Conservation (phyloP, 2,797 vertebrate genomes). For the Mergus octosetaceus region DNA sequence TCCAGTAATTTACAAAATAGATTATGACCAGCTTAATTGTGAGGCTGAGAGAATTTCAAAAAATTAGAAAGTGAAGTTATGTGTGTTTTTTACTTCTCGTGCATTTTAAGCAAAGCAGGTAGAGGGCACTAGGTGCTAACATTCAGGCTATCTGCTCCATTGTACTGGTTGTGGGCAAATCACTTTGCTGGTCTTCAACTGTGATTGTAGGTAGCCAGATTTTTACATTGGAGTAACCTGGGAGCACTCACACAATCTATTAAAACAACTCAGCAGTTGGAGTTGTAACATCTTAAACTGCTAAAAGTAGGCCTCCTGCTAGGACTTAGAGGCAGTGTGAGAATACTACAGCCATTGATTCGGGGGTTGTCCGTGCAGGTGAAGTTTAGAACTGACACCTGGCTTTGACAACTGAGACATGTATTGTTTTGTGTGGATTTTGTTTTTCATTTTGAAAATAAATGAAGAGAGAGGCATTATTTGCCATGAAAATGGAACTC, state of each 20-base stretch:
- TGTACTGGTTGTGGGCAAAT: not conserved
- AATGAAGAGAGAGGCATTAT: conserved; percentile 31
- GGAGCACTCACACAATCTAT: not conserved
- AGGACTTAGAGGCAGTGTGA: not conserved
- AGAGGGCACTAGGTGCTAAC: conserved; percentile 58
- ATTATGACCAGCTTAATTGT: not conserved
- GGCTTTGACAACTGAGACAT: not conserved
- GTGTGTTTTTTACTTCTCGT: not conserved
- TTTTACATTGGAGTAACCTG: not conserved
- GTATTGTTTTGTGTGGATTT: not conserved
- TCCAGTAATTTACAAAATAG: not conserved
- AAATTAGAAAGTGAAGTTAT: not conserved
- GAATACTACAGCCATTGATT: not conserved
- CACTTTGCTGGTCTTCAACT: not conserved
- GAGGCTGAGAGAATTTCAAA: not conserved
- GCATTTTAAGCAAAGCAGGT: not conserved
- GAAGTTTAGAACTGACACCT: not conserved
- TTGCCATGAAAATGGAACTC: conserved; percentile 1
- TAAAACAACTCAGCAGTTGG: not conserved
- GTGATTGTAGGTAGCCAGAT: not conserved
- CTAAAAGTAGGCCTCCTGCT: not conserved
- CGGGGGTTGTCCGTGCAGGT: not conserved
- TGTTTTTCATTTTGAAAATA: conserved; percentile 36
- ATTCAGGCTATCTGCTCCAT: not conserved
- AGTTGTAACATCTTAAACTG: not conserved